Evolutionary conservation across 2,888 invertebrate species (phyloP).

Genomic region (Sthenelais limicola): DNA sequence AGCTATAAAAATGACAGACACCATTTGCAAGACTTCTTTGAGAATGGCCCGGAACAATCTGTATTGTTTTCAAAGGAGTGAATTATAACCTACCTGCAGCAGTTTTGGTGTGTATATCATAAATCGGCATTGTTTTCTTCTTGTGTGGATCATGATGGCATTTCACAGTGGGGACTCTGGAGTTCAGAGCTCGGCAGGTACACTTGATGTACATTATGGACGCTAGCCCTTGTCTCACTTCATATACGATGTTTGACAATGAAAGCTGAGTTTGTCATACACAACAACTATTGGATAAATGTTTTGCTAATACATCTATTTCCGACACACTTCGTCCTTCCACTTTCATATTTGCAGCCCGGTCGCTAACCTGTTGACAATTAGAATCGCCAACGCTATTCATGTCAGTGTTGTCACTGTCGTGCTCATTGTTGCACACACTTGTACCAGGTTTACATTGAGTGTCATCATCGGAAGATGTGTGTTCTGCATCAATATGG

Average conservation of each 20-base stretch:
- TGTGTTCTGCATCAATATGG: too few species aligned
- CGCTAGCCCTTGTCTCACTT: constrained; percentile 6
- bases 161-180: constrained; percentile 20
- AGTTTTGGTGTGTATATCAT: constrained; percentile 19
- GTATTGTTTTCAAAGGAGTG: neutral
- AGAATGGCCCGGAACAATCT: too few species aligned
- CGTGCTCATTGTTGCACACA: too few species aligned
- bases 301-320: neutral
- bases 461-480: too few species aligned
- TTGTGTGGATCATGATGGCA: neutral
- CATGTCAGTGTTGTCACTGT: too few species aligned
- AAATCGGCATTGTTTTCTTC: neutral
- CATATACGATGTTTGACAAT: neutral
- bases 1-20: neutral
- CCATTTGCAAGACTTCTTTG: neutral
- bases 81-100: constrained; percentile 13
- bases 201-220: neutral
- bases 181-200: neutral
- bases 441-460: too few species aligned
- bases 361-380: too few species aligned
- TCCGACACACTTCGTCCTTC: constrained; percentile 19
- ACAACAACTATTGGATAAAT: neutral
- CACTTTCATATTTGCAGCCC: too few species aligned
- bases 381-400: too few species aligned
- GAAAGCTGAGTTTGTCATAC: neutral